phyloP scores from a whole-genome alignment of 37 sponge, comb jelly and placozoan genomes.

The Aplysina aerophoba region DNA sequence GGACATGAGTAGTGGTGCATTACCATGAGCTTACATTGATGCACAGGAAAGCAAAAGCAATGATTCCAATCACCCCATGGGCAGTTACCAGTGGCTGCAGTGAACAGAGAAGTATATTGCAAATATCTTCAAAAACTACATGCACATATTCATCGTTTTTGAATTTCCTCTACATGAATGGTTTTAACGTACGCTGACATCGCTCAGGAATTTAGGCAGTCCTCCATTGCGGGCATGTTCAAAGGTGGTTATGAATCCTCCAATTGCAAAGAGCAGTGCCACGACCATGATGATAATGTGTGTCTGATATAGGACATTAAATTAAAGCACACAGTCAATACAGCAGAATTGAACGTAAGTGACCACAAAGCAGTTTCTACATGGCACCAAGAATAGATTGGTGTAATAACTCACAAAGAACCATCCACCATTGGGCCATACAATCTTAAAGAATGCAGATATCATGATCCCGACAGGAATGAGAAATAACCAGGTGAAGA shows the following conservation, averaged over 20 bases:
- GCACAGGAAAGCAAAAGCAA: slow-evolving; percentile 33
- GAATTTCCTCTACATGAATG: not conserved
- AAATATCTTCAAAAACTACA: slow-evolving; percentile 1
- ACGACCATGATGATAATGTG: slow-evolving; percentile 2
- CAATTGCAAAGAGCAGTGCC: not conserved
- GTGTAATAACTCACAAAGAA: slow-evolving; percentile 58
- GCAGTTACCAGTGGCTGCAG: slow-evolving; percentile 37
- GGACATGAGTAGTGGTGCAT: not conserved
- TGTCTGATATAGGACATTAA: too few relatives aligned
- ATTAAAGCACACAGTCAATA: too few relatives aligned
- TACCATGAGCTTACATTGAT: slow-evolving; percentile 59
- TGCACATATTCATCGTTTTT: not conserved
- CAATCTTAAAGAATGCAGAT: slow-evolving; percentile 63
- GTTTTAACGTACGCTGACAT: not conserved
- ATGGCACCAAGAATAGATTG: too few relatives aligned
- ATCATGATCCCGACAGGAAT: slow-evolving; percentile 63
- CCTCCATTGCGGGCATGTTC: slow-evolving; percentile 23
- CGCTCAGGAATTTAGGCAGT: not conserved
- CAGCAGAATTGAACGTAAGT: too few relatives aligned
- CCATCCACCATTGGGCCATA: slow-evolving; percentile 73
- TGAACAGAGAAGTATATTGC: not conserved
- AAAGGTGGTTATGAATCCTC: slow-evolving; percentile 18
- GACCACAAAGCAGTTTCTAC: too few relatives aligned
- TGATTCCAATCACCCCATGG: slow-evolving; percentile 64
- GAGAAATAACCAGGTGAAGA: slow-evolving; percentile 54